phyloP scores from a whole-genome alignment of 2,888 invertebrate species.

The Ophion ellenae region DNA sequence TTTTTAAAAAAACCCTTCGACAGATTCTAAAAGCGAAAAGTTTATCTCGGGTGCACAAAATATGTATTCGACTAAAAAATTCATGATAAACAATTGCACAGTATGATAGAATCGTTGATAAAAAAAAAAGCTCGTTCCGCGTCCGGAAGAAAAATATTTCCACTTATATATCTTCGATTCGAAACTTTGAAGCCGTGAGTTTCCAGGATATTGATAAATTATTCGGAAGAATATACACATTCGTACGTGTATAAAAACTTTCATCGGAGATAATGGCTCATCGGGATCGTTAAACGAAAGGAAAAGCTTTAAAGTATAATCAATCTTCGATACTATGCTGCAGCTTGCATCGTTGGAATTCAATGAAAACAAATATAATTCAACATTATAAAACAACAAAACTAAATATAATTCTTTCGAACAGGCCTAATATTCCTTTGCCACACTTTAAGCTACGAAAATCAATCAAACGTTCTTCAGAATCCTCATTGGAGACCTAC shows the following conservation, averaged over 20 bases:
- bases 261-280: constrained; percentile 22
- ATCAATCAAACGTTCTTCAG: no score
- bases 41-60: constrained; percentile 5
- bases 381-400: no score
- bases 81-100: neutral
- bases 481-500: no score
- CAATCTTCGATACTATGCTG: neutral
- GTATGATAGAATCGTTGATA: neutral
- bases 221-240: constrained; percentile 23
- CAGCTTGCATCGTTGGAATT: no score
- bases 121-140: constrained; percentile 15
- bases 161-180: neutral
- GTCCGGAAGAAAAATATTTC: constrained; percentile 13
- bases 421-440: no score
- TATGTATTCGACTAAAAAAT: constrained; percentile 17
- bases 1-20: constrained; percentile 26
- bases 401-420: neutral
- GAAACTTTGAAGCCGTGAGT: constrained; percentile 25
- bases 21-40: constrained; percentile 51
- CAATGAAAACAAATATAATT: neutral
- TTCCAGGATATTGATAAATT: constrained; percentile 24
- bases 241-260: constrained; percentile 27
- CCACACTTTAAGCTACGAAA: neutral
- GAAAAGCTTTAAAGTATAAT: constrained; percentile 51
- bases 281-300: constrained; percentile 39